Conservation (phyloP, 2,113 vertebrate genomes). For the Ameiurus melas region DNA sequence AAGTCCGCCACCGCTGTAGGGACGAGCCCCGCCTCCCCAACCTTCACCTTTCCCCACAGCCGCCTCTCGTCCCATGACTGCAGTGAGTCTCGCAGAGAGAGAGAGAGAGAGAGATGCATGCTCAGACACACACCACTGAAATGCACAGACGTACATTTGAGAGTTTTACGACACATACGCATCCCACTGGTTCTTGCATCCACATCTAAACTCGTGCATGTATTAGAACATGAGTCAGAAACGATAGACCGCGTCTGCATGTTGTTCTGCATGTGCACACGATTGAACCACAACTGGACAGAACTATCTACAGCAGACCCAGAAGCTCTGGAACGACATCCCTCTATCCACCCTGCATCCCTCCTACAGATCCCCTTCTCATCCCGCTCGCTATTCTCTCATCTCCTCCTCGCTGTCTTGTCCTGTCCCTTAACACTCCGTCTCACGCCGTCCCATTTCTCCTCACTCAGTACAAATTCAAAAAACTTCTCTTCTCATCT, state of each 20-base stretch:
- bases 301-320: not conserved
- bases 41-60: slow-evolving; percentile 87
- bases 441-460: not conserved
- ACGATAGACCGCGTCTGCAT: slow-evolving; percentile 6
- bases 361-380: slow-evolving; percentile 12
- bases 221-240: not conserved
- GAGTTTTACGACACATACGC: not conserved
- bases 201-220: slow-evolving; percentile 23
- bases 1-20: slow-evolving; percentile 83
- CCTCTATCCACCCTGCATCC: not conserved
- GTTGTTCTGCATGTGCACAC: slow-evolving; percentile 59
- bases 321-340: not conserved
- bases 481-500: slow-evolving; percentile 12
- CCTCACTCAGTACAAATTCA: not conserved
- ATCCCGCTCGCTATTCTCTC: not conserved
- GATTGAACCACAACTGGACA: not conserved
- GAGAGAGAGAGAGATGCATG: not conserved
- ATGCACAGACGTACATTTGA: slow-evolving; percentile 53
- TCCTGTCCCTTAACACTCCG: slow-evolving; percentile 28
- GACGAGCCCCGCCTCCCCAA: slow-evolving; percentile 85
- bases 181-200: not conserved
- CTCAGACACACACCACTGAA: slow-evolving; percentile 26
- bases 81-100: slow-evolving; percentile 80
- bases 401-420: slow-evolving; percentile 45
- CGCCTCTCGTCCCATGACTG: slow-evolving; percentile 95